phyloP scores from a whole-genome alignment of 2,113 vertebrate genomes.

The Ceyx melanurus region DNA sequence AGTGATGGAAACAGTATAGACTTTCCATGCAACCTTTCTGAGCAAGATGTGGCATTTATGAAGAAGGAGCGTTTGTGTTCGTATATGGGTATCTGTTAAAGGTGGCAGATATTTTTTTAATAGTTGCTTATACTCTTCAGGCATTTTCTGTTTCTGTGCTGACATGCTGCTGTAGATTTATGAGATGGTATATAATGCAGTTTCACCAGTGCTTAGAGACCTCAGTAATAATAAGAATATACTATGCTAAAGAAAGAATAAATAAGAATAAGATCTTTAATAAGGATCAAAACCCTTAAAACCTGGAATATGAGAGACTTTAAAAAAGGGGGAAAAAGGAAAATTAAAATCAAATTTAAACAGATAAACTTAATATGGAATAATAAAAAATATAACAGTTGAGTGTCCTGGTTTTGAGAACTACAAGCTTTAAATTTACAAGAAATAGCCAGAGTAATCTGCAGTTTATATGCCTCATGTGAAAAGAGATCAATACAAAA shows the following conservation, averaged over 20 bases:
- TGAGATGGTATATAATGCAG: neutral
- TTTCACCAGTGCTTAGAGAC: neutral
- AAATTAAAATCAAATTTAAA: neutral
- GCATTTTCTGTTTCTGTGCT: neutral
- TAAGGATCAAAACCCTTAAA: neutral
- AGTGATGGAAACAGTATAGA: neutral
- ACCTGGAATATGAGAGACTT: neutral
- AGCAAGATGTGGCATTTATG: neutral
- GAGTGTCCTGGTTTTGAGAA: neutral
- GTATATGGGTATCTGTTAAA: neutral
- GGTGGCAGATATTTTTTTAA: neutral
- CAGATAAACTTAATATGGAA: neutral
- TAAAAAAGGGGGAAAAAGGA: rapidly evolving
- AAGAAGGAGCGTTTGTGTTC: neutral
- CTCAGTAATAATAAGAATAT: neutral
- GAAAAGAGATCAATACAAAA: neutral
- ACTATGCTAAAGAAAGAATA: neutral
- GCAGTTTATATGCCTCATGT: neutral
- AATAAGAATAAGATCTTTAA: neutral
- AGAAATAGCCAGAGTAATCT: neutral
- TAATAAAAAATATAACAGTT: neutral
- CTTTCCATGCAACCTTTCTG: neutral
- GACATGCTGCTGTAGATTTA: neutral
- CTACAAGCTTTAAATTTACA: neutral
- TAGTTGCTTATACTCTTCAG: neutral